Evolutionary conservation across 2,113 vertebrate species (phyloP).

Genomic region (Apteryx owenii): DNA sequence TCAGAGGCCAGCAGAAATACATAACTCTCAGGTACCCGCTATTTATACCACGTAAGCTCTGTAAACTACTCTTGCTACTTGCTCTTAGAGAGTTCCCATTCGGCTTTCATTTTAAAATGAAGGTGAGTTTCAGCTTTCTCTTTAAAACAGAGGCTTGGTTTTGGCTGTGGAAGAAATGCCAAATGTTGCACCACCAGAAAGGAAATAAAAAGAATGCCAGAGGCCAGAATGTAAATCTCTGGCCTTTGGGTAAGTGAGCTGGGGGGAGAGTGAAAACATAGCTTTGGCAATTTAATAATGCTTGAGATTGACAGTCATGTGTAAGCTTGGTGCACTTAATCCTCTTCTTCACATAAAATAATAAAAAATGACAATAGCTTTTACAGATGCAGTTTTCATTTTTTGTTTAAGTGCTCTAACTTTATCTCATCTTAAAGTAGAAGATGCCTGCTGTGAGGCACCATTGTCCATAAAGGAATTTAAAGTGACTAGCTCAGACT

Average conservation of each 20-base stretch:
- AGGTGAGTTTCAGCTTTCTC: neutral
- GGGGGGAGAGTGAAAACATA: neutral
- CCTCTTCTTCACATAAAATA: neutral
- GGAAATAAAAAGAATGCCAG: neutral
- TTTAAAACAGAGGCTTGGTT: neutral
- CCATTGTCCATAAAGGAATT: neutral
- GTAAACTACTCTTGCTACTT: neutral
- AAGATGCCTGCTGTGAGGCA: neutral
- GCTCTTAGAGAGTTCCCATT: neutral
- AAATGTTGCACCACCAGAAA: neutral
- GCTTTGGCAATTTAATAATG: neutral
- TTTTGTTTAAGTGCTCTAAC: neutral
- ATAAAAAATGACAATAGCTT: neutral
- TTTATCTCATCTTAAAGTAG: neutral
- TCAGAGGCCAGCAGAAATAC: neutral
- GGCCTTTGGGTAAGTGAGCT: neutral
- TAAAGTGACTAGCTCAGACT: neutral
- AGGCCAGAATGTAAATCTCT: neutral
- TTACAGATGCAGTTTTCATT: neutral
- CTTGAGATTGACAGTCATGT: neutral
- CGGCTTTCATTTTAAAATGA: neutral
- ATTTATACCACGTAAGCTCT: neutral
- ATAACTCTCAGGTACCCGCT: neutral
- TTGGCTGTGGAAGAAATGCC: neutral
- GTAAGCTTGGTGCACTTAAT: neutral